phyloP scores from a whole-genome alignment of 2,888 invertebrate species.

The Pristionchus exspectatus region DNA sequence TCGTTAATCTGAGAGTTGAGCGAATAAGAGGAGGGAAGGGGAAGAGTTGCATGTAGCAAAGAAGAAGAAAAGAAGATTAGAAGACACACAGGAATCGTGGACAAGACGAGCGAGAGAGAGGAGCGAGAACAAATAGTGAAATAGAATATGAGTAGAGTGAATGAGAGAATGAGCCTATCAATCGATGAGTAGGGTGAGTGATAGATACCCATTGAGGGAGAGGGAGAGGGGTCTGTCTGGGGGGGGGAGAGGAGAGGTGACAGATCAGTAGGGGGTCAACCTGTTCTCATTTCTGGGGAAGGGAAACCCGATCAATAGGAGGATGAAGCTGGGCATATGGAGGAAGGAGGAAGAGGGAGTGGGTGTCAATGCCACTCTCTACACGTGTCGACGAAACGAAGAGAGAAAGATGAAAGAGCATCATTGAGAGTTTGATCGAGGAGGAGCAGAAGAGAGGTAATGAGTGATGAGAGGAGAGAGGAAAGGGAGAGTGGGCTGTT shows the following conservation, averaged over 20 bases:
- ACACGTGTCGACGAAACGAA: constrained; percentile 11
- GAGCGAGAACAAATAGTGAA: constrained; percentile 12
- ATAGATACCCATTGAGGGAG: constrained; percentile 13
- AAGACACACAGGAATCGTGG: constrained; percentile 15
- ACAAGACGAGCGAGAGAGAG: background rate
- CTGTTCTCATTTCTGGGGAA: constrained; percentile 24
- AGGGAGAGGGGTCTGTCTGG: background rate
- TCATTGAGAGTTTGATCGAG: background rate
- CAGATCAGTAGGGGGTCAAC: constrained; percentile 1
- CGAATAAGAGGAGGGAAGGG: background rate
- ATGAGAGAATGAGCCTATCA: constrained; percentile 34
- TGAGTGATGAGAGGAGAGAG: constrained; percentile 20
- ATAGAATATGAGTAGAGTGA: constrained; percentile 39
- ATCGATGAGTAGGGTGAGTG: constrained; percentile 34
- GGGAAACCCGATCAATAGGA: background rate
- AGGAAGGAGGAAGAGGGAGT: background rate
- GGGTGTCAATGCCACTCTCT: constrained; percentile 24
- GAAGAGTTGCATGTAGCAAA: constrained; percentile 38
- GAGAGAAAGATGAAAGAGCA: background rate
- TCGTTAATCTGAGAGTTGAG: constrained; percentile 28
- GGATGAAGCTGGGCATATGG: constrained; percentile 26
- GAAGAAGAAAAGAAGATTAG: constrained; percentile 11
- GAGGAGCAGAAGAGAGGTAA: background rate
- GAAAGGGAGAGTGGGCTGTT: background rate
- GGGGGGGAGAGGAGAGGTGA: background rate